Conservation (phyloP, 1,140 invertebrate genomes). For the Heliconius himera region DNA sequence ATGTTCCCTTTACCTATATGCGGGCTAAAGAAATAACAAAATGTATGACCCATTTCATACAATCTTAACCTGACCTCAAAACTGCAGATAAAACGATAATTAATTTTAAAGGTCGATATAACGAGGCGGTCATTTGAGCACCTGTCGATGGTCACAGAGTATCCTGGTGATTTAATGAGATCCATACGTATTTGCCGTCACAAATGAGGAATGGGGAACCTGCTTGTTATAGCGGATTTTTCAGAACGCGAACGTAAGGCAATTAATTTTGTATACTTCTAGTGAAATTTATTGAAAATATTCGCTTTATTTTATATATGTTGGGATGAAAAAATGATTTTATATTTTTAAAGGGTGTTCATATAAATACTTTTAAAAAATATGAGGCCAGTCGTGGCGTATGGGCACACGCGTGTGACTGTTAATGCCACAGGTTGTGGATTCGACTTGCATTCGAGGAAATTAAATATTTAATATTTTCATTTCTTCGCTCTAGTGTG, state of each 20-base stretch:
- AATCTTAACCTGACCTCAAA: not conserved
- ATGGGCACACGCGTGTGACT: no score
- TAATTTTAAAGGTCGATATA: slow-evolving; percentile 9
- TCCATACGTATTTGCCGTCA: slow-evolving; percentile 9
- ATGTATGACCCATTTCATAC: not conserved
- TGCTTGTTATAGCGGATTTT: not conserved
- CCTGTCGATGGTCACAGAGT: slow-evolving; percentile 20
- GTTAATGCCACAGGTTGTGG: no score
- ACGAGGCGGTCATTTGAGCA: slow-evolving; percentile 19
- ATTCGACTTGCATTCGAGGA: no score
- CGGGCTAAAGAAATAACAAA: not conserved
- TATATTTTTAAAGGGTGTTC: not conserved
- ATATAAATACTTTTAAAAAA: no score
- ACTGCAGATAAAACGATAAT: not conserved
- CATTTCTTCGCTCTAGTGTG: no score
- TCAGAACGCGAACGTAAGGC: not conserved
- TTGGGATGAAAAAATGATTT: no score
- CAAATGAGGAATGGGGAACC: not conserved
- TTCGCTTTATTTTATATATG: not conserved
- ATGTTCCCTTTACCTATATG: not conserved
- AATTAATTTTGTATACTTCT: not conserved
- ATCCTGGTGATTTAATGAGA: slow-evolving; percentile 29
- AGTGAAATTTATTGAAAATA: not conserved
- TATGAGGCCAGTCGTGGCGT: no score
- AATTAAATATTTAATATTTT: no score